Evolutionary conservation across 2,888 invertebrate species (phyloP).

Genomic region (Euclidia mi): DNA sequence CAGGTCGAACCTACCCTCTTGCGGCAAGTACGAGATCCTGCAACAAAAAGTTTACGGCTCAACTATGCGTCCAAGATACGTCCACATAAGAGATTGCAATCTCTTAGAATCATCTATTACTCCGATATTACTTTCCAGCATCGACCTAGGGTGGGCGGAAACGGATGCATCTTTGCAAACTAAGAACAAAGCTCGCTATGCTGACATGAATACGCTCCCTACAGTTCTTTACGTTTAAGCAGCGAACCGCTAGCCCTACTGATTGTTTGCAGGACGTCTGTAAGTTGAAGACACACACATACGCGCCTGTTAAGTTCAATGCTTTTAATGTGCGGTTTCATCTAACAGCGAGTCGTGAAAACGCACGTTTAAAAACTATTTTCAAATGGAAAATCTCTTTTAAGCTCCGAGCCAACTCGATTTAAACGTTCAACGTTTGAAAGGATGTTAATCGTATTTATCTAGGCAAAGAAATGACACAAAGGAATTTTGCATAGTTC

Average conservation of each 20-base stretch:
- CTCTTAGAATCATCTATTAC: conserved; percentile 35
- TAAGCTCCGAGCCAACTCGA: conserved; percentile 20
- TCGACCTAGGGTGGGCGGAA: conserved; percentile 9
- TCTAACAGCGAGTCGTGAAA: conserved; percentile 12
- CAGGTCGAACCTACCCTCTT: conserved; percentile 96
- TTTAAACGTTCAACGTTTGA: conserved; percentile 25
- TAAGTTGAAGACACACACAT: conserved; percentile 28
- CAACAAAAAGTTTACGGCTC: conserved; percentile 54
- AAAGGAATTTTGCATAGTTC: conserved; percentile 49
- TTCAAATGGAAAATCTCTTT: conserved; percentile 27
- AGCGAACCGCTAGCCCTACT: conserved; percentile 21
- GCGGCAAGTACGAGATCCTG: conserved; percentile 94
- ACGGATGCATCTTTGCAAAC: conserved; percentile 5
- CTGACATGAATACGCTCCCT: conserved; percentile 27
- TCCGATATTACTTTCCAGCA: conserved; percentile 38
- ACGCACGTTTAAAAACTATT: conserved; percentile 28
- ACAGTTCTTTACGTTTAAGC: conserved; percentile 32
- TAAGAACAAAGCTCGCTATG: conserved; percentile 35
- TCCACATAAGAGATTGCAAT: conserved; percentile 9
- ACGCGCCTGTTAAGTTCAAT: conserved; percentile 7
- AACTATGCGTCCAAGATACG: not conserved
- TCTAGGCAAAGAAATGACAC: conserved; percentile 38
- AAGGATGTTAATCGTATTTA: conserved; percentile 42
- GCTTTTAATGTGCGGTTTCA: conserved; percentile 11
- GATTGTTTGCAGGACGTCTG: conserved; percentile 31